Conservation (phyloP, 1,140 invertebrate genomes). For the Bombus confusus region DNA sequence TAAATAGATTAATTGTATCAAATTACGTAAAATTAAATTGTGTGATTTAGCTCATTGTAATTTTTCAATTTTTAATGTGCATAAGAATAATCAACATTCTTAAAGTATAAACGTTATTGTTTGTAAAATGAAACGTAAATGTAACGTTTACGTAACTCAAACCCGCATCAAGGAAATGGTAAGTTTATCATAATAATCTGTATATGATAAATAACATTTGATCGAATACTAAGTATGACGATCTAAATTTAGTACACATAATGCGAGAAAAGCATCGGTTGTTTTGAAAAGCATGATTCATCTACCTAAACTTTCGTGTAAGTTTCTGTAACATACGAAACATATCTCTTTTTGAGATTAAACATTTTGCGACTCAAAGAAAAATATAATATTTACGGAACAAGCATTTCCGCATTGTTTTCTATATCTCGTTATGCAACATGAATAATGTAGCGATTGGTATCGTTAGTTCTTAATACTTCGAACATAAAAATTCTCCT, state of each 20-base stretch:
- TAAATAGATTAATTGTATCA: background rate
- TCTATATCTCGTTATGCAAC: background rate
- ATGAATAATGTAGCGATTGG: background rate
- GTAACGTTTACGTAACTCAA: background rate
- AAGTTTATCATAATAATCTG: background rate
- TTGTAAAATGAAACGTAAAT: background rate
- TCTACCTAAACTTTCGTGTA: background rate
- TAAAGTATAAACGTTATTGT: background rate
- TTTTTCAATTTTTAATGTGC: background rate
- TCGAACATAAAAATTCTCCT: background rate
- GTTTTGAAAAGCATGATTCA: background rate
- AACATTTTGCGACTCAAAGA: background rate
- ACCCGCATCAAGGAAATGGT: background rate
- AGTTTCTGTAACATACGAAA: too few relatives aligned
- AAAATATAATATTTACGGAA: background rate
- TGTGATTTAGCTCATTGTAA: background rate
- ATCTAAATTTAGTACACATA: conserved; percentile 33
- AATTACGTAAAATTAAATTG: background rate
- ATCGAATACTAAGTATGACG: background rate
- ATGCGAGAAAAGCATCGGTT: background rate
- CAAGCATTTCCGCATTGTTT: background rate
- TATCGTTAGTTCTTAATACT: background rate
- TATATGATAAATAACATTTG: background rate
- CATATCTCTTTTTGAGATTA: background rate
- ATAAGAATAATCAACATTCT: background rate